Base-by-base conservation (phyloP, 2,888 invertebrate genomes). In the Lathronympha strigana region DNA sequence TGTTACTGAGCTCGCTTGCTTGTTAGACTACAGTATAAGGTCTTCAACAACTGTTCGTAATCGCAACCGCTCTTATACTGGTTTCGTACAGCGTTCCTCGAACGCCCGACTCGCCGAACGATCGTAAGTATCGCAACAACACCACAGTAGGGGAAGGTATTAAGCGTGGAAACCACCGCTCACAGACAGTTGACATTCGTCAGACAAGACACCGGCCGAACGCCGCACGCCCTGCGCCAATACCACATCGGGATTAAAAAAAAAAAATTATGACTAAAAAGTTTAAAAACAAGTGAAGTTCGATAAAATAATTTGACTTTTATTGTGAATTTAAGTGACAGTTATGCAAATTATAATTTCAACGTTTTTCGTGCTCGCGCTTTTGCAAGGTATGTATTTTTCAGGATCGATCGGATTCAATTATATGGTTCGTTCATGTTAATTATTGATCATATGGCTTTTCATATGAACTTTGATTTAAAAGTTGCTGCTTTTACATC, bases 311-410 rank as follows among this genome's bases (percentile, higher is more conserved):
- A 15, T 23, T 40, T 40, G 19, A 38, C 36, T 33, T 21, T 36
- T 31, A 21, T 13, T 33, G 63, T 53, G 51, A 64, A 17, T 40
- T 15, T 17, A 36, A 69, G 73, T 71, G 71, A 49, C 62, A 68
- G 71, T 67, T 61, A 82, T 82, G 81, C 67, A 71, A 68, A 66
- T 76, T 63, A 62, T 73, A 58, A 63, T 81, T 68, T 71, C 71
- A 21, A 68, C 71, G 61, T 66, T 83, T 68, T 75, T 84, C 62
- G 78, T 81, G 71, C 74, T 86, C 68, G 80, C 79, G 68, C 70
- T 87, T 74, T 78, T 84, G 71, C 86, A 87, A 86, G 90, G 89
- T 90, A 86, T 38, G 83, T 78, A 61, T 61, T 61, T 43, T 61
- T 62, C 63, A 54, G 54, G 49, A 61, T 61, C 47, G 54, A 43